Evolutionary conservation across 2,888 invertebrate genomes (phyloP).

Genomic region (Ectemnius lituratus): DNA sequence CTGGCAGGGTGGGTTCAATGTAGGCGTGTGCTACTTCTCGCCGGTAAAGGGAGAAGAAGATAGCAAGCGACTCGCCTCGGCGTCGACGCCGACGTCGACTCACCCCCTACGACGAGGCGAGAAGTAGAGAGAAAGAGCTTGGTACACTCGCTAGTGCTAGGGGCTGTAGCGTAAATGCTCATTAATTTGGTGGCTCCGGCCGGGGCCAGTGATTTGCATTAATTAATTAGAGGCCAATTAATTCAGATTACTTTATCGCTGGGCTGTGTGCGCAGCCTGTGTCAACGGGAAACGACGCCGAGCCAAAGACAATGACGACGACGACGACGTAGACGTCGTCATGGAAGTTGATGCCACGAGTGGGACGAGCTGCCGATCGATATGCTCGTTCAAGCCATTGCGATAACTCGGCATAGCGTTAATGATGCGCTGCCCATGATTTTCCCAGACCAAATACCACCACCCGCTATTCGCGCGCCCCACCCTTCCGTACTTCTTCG

Average conservation of each 20-base stretch:
- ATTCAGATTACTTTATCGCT: slow-evolving; percentile 64
- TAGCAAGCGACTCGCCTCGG: not conserved
- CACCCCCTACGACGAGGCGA: slow-evolving; percentile 16
- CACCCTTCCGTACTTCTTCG: too few species aligned
- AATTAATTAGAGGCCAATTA: slow-evolving; percentile 64
- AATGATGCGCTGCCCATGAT: slow-evolving; percentile 34
- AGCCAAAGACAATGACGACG: slow-evolving; percentile 11
- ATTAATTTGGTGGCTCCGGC: slow-evolving; percentile 48
- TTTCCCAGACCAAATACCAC: too few species aligned
- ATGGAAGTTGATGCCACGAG: slow-evolving; percentile 55
- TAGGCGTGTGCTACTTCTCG: slow-evolving; percentile 45
- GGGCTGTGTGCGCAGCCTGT: slow-evolving; percentile 40
- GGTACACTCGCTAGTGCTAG: slow-evolving; percentile 32
- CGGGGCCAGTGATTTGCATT: slow-evolving; percentile 58
- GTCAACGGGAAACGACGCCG: slow-evolving; percentile 26
- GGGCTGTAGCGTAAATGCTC: slow-evolving; percentile 54
- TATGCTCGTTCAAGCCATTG: slow-evolving; percentile 56
- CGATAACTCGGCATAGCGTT: slow-evolving; percentile 49
- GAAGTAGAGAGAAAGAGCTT: slow-evolving; percentile 32
- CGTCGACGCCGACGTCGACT: slow-evolving; percentile 31
- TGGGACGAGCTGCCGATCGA: slow-evolving; percentile 48
- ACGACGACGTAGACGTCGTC: slow-evolving; percentile 42
- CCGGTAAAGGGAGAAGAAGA: slow-evolving; percentile 34
- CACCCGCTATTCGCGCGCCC: too few species aligned
- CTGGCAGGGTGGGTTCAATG: not conserved